These are phyloP conservation scores for Pitta sordida DNA, from an alignment of 2,113 vertebrate genomes.

Conservation along the genomic window DNA sequence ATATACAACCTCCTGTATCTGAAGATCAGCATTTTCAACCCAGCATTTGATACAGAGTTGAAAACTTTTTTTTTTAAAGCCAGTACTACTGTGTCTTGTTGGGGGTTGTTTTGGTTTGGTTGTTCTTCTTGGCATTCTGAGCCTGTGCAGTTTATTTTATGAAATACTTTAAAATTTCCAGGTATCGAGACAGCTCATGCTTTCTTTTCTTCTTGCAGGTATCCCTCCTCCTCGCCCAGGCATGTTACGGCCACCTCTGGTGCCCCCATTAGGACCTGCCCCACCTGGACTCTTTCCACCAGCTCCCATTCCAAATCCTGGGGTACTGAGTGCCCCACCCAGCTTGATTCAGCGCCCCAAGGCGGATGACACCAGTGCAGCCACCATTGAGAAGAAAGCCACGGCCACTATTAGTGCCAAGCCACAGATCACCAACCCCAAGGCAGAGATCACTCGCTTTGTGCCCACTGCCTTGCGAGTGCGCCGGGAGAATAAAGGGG, in stretches of 20 bases:
- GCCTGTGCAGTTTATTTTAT: neutral
- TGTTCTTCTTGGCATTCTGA: neutral
- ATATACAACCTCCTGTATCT: neutral
- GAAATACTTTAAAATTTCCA: neutral
- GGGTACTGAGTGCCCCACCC: conserved; percentile 93
- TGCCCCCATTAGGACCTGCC: conserved; percentile 83
- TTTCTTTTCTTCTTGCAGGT: conserved; percentile 68
- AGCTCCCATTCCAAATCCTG: conserved; percentile 80
- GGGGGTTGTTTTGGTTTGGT: neutral
- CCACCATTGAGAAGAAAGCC: conserved; percentile 85
- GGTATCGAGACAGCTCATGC: neutral
- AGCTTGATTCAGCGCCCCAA: conserved; percentile 93
- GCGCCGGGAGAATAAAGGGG: conserved; percentile 84
- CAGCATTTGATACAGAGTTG: neutral
- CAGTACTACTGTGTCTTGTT: neutral
- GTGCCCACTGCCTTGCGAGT: conserved; percentile 94
- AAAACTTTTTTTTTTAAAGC: neutral
- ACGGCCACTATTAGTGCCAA: conserved; percentile 96
- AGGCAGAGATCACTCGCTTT: conserved; percentile 94
- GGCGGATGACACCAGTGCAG: conserved; percentile 78
- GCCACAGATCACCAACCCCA: conserved; percentile 97
- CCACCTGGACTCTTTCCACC: conserved; percentile 89
- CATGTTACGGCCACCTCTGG: conserved; percentile 82
- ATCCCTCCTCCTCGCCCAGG: conserved; percentile 93
- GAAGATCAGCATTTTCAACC: neutral